phyloP scores from a whole-genome alignment of 1,140 invertebrate species.

The Octopus bimaculoides region DNA sequence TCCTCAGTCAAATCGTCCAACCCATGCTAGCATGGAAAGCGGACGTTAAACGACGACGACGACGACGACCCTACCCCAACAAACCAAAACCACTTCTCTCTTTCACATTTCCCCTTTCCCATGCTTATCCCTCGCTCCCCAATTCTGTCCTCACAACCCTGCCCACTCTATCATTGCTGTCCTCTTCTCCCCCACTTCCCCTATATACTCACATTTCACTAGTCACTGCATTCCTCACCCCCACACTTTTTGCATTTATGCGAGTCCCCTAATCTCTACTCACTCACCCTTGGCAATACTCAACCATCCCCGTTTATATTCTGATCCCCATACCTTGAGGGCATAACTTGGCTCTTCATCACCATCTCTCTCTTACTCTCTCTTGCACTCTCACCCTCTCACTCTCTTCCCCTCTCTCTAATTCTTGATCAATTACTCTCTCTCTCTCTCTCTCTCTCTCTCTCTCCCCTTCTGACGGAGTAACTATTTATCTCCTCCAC shows the following conservation, averaged over 20 bases:
- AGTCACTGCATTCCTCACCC: neutral
- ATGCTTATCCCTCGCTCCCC: neutral
- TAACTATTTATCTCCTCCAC: too few relatives aligned
- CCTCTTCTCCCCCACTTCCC: neutral
- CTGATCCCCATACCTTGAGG: neutral
- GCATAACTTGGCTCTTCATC: neutral
- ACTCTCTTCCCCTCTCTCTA: neutral
- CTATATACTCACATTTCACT: neutral
- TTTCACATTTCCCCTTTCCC: neutral
- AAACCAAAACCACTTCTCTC: neutral
- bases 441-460: neutral
- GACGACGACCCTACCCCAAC: too few relatives aligned
- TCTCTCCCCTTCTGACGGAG: neutral
- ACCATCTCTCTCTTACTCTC: neutral
- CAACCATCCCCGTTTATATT: neutral
- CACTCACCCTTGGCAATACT: neutral
- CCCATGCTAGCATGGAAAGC: too few relatives aligned
- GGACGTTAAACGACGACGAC: too few relatives aligned
- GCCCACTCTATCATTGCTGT: neutral
- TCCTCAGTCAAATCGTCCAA: too few relatives aligned
- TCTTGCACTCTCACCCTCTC: neutral
- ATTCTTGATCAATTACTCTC: neutral
- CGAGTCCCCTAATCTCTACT: neutral
- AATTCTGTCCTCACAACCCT: neutral
- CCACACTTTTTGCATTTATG: neutral